Evolutionary conservation across 2,797 vertebrate genomes (phyloP), one percentile per base, ranked within the genome.

Genomic region (Lycodopsis pacificus): DNA sequence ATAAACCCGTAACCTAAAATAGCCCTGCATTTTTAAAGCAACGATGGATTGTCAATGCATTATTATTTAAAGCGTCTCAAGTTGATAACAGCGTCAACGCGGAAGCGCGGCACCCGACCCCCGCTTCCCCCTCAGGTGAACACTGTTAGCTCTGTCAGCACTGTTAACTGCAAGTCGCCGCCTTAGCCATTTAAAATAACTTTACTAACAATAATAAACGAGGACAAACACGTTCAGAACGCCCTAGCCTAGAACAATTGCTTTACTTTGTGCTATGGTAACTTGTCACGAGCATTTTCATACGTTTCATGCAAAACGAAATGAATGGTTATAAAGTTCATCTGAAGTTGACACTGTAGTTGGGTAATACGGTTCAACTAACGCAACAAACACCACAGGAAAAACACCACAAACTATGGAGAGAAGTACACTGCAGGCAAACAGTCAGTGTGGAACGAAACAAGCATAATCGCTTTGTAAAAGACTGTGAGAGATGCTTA

Each of bases 401-500:
- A 46, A 15, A 70, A 71, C 38, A 71, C 3, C 7, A 7, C 27
- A 62, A 51, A 53, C 49, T 51, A 49, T 27, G 56, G 38, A 76
- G 40, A 73, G 22, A 77, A 74, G 82, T 51, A 65, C 40, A 66
- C 0, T 25, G 30, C 32, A 66, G 74, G 59, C 32, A 71, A 62
- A 70, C 7, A 61, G 70, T 67, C 62, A 53, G 69, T 48, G 67
- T 49, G 48, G 61, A 70, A 71, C 36, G 65, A 65, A 30, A 15
- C 22, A 59, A 22, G 15, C 53, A 6, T 70, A 34, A 78, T 71
- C 32, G 72, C 9, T 77, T 20, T 20, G 56, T 44, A 34, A 66
- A 40, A 61, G 32, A 32, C 61, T 72, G 56, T 53, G 62, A 64
- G 51, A 61, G 36, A 77, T 54, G 57, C 63, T 58, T 4, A 71